A percentile compares a stretch with the other conserved stretches of the same genome.
phyloP scores from a whole-genome alignment of 2,113 vertebrate genomes.

The Erinaceus europaeus region DNA sequence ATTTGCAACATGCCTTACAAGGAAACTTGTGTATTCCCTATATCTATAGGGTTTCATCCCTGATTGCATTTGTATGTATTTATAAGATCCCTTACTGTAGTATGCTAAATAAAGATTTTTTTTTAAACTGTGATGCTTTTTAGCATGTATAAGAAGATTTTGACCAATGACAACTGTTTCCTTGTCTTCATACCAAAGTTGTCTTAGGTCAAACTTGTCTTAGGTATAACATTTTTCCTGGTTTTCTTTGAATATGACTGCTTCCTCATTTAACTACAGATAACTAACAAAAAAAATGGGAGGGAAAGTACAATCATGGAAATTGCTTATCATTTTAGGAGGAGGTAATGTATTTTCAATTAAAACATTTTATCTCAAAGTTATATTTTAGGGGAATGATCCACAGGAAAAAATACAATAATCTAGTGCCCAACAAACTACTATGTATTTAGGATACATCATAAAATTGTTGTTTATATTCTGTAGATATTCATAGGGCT shows the following conservation, averaged over 20 bases:
- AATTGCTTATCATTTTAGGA: background rate
- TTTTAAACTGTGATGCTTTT: background rate
- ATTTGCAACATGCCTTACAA: background rate
- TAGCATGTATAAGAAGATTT: background rate
- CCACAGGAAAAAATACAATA: background rate
- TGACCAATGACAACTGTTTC: background rate
- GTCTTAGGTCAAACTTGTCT: background rate
- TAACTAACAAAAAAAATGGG: background rate
- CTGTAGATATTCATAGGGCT: background rate
- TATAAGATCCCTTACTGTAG: background rate
- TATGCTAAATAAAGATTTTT: background rate
- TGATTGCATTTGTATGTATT: background rate
- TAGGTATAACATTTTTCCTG: background rate
- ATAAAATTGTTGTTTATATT: background rate
- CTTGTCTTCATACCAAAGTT: background rate
- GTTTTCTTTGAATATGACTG: background rate
- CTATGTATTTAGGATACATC: fast-evolving
- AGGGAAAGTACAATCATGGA: background rate
- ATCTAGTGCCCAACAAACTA: background rate
- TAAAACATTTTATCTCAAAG: background rate
- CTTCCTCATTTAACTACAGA: background rate
- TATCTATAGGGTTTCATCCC: background rate
- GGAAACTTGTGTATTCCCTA: background rate
- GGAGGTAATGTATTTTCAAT: background rate
- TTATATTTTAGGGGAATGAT: background rate